These are phyloP conservation scores for Amorpha juglandis DNA, from an alignment of 2,888 invertebrate species.

Conservation along the genomic window DNA sequence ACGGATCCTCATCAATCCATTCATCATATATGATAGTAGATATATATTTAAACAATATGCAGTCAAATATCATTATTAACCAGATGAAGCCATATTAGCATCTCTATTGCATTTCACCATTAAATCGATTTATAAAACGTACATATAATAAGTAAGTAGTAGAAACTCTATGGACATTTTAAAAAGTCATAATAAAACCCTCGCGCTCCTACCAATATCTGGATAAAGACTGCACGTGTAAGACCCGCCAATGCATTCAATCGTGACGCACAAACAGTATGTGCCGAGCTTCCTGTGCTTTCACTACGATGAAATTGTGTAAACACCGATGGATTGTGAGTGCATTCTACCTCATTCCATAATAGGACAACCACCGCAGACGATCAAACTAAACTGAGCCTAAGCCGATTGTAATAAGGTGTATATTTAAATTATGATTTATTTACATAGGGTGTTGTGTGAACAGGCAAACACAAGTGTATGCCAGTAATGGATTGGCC, in stretches of 20 bases:
- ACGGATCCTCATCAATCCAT: no score
- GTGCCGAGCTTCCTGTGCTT: conserved; percentile 72
- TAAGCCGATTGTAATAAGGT: rapidly evolving
- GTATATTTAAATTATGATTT: conserved; percentile 25
- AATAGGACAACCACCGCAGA: conserved; percentile 32
- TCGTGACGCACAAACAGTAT: conserved; percentile 67
- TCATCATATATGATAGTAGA: no score
- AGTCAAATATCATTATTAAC: no score
- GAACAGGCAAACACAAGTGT: conserved; percentile 46
- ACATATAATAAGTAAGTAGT: neutral
- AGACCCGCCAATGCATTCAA: conserved; percentile 48
- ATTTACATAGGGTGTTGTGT: conserved; percentile 40
- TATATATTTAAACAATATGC: no score
- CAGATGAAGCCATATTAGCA: no score
- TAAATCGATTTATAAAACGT: neutral
- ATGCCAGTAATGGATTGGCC: conserved; percentile 69
- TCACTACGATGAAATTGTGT: conserved; percentile 65
- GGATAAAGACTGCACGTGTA: conserved; percentile 22
- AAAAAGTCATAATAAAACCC: neutral
- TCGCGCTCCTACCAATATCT: neutral
- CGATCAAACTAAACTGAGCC: conserved; percentile 28
- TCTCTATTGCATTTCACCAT: no score
- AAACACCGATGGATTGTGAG: conserved; percentile 61
- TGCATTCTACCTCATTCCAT: conserved; percentile 37
- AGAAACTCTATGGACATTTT: neutral